phyloP scores from a whole-genome alignment of 2,113 vertebrate species.

The Prolemur simus region DNA sequence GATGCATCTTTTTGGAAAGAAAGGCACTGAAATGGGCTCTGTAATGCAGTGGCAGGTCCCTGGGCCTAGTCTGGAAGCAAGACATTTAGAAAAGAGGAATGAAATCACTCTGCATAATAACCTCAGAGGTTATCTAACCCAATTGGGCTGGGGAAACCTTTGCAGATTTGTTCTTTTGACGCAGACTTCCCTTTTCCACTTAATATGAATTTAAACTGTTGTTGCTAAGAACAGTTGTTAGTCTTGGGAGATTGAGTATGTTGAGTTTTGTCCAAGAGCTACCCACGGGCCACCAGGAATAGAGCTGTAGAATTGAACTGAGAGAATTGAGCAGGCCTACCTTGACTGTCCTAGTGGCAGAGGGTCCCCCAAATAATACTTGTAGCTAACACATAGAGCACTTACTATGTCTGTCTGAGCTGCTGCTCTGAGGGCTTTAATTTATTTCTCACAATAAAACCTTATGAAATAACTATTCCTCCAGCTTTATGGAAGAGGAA shows the following conservation, averaged over 20 bases:
- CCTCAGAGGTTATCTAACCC: not conserved
- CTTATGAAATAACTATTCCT: not conserved
- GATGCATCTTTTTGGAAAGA: not conserved
- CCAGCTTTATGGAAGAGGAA: not conserved
- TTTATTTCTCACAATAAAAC: not conserved
- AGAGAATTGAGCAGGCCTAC: not conserved
- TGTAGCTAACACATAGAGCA: not conserved
- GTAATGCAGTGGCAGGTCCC: not conserved
- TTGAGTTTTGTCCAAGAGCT: not conserved
- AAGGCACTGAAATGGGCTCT: not conserved
- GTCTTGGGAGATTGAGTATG: not conserved
- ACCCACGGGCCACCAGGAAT: not conserved
- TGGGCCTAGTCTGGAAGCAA: not conserved
- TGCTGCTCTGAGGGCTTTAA: not conserved
- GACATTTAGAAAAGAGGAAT: not conserved
- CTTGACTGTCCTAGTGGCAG: not conserved
- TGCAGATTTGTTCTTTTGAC: not conserved
- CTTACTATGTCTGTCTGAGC: not conserved
- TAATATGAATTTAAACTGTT: not conserved
- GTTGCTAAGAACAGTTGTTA: not conserved
- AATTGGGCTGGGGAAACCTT: not conserved
- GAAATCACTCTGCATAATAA: not conserved
- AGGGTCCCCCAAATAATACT: not conserved
- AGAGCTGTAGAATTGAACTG: not conserved
- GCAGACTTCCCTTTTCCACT: slow-evolving; percentile 24